These are phyloP conservation scores for Echinops telfairi DNA, from an alignment of 2,113 vertebrate genomes.

Conservation along the genomic window DNA sequence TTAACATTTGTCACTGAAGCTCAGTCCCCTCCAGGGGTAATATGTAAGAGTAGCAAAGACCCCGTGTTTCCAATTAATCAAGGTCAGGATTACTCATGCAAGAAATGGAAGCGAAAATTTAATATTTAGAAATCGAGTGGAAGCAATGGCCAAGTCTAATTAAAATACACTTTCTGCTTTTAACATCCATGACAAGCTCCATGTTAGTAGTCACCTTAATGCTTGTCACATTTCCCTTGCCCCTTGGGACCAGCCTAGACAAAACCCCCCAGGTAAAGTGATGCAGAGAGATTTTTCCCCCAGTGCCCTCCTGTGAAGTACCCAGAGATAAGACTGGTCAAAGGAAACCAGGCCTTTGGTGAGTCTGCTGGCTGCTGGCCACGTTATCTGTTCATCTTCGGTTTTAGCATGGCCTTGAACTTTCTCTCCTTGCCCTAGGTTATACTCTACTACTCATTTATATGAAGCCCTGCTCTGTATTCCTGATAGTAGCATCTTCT, in stretches of 20 bases:
- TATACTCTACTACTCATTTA: neutral
- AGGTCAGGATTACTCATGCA: constrained; percentile 83
- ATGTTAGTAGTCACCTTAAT: constrained; percentile 63
- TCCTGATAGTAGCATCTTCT: neutral
- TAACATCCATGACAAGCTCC: constrained; percentile 45
- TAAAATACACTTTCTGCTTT: constrained; percentile 79
- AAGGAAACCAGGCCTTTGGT: neutral
- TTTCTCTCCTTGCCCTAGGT: neutral
- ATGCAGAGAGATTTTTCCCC: no score
- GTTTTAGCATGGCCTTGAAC: neutral
- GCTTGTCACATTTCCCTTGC: constrained; percentile 41
- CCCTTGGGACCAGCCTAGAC: no score
- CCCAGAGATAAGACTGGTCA: neutral
- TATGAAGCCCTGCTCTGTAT: neutral
- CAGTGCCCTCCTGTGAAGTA: neutral
- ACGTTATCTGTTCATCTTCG: neutral
- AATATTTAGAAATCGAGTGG: constrained; percentile 82
- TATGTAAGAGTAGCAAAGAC: constrained; percentile 65
- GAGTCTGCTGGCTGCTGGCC: neutral
- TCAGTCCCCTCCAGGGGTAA: constrained; percentile 77
- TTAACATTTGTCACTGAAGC: constrained; percentile 83
- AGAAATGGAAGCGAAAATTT: constrained; percentile 83
- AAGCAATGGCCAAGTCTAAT: constrained; percentile 77
- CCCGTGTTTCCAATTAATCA: constrained; percentile 83
- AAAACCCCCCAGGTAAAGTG: neutral